phyloP scores from a whole-genome alignment of 2,113 vertebrate genomes.

The Perca fluviatilis region DNA sequence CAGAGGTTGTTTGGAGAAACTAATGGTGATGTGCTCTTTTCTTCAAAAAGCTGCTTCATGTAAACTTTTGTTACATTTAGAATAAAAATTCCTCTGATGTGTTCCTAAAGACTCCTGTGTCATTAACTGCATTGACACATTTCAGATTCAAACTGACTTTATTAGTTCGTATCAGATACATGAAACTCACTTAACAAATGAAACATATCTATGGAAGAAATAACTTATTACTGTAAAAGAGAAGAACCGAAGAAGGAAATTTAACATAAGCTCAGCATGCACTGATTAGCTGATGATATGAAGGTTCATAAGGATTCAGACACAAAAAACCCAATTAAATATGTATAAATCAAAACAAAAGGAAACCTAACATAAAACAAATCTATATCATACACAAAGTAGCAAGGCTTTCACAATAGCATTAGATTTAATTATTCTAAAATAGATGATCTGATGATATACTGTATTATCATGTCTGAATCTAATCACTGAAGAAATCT shows the following conservation, averaged over 20 bases:
- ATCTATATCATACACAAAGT: conserved; percentile 64
- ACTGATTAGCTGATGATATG: conserved; percentile 60
- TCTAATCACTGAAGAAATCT: conserved; percentile 65
- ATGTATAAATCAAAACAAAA: conserved; percentile 62
- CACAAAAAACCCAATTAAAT: conserved; percentile 47
- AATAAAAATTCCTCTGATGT: conserved; percentile 88
- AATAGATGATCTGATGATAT: conserved; percentile 82
- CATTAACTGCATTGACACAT: neutral
- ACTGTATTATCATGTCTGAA: conserved; percentile 72
- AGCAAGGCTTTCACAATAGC: conserved; percentile 70
- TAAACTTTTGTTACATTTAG: conserved; percentile 91
- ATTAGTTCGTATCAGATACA: conserved; percentile 77
- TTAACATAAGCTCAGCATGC: conserved; percentile 73
- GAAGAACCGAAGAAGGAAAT: conserved; percentile 41
- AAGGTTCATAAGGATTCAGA: conserved; percentile 35
- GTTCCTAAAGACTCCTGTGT: conserved; percentile 34
- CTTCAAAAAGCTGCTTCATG: conserved; percentile 92
- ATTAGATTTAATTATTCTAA: conserved; percentile 80
- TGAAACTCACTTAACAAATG: conserved; percentile 72
- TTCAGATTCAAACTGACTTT: conserved; percentile 74
- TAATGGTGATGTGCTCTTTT: conserved; percentile 89
- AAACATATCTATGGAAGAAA: conserved; percentile 66
- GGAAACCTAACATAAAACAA: conserved; percentile 66
- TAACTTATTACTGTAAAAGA: conserved; percentile 72
- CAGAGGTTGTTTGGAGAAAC: conserved; percentile 88